Evolutionary conservation across 2,797 vertebrate species (phyloP).

Genomic region (Periophthalmus magnuspinnatus): DNA sequence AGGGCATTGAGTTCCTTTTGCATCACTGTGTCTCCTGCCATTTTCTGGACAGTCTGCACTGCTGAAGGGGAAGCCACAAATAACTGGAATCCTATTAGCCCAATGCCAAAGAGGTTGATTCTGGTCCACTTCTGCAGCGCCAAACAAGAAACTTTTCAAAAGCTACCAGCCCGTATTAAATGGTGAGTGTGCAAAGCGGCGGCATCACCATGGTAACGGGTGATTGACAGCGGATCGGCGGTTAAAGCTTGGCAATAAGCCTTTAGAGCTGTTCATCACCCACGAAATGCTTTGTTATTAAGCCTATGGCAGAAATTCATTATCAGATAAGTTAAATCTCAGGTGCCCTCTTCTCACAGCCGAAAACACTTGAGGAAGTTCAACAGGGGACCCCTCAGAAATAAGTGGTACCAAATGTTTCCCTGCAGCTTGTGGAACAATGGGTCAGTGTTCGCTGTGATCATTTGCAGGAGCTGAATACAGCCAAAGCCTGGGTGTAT

Average conservation of each 20-base stretch:
- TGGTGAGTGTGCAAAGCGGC: slow-evolving; percentile 9
- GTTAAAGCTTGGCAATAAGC: slow-evolving; percentile 17
- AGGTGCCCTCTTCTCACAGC: slow-evolving; percentile 32
- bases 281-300: slow-evolving; percentile 14
- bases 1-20: slow-evolving; percentile 18
- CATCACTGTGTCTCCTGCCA: slow-evolving; percentile 2
- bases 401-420: slow-evolving; percentile 78
- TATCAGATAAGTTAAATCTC: slow-evolving; percentile 48
- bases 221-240: slow-evolving; percentile 15
- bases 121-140: slow-evolving; percentile 22
- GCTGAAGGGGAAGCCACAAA: slow-evolving; percentile 1
- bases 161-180: slow-evolving; percentile 8
- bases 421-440: slow-evolving; percentile 59
- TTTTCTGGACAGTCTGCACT: slow-evolving; percentile 2
- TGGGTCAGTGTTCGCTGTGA: slow-evolving; percentile 72
- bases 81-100: slow-evolving; percentile 14
- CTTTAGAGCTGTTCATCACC: slow-evolving; percentile 14
- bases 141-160: slow-evolving; percentile 15
- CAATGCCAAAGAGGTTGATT: slow-evolving; percentile 9
- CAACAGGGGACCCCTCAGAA: slow-evolving; percentile 56
- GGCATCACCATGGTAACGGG: slow-evolving; percentile 6
- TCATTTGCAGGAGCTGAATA: slow-evolving; percentile 34
- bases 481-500: slow-evolving; percentile 35
- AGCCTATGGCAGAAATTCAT: slow-evolving; percentile 32
- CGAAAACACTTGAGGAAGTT: slow-evolving; percentile 40